Base-by-base conservation (phyloP, 1,140 invertebrate species). In the Caerostris extrusa region DNA sequence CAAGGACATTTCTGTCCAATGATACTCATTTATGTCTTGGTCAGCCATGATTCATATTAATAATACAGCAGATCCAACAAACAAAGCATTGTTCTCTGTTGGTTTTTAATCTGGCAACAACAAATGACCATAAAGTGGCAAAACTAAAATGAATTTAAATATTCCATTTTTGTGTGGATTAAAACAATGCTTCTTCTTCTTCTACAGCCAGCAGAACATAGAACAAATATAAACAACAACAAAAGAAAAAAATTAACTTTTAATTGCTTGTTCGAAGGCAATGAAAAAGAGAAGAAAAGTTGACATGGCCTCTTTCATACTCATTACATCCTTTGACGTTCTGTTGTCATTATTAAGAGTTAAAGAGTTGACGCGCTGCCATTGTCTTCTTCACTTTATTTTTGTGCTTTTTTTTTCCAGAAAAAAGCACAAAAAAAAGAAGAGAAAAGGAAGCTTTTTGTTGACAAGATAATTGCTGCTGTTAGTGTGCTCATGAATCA, bases 391-490 rank as follows among this genome's bases (percentile, higher is more conserved):
- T 85, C 57, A n/a, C 17, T 85, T 85, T 19, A 57, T 85, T n/a
- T n/a, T 85, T 85, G 7, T 57, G 14, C n/a, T 56, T 57, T 55
- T 7, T n/a, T 67, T 77, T 50, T 53, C 10, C 50, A 7, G 12
- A 50, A 53, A 77, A 34, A 77, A 34, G 8, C 8, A 5, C 5
- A 77, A 77, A 77, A 12, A 7, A 77, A 50, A 53, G 50, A 5
- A 53, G 50, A 50, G 50, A 5, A 55, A 85, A 50, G 55, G 8
- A 85, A 85, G 82, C 17, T 85, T 85, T n/a, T 85, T 85, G 82
- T 85, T 85, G 82, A 85, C 82, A 85, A 85, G 82, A 85, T 85
- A 85, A 85, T 85, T 85, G 82, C 82, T 17, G 82, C 82, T 85
- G 56, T 85, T 85, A 85, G 82, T 58, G 57, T 85, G 14, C 17